Evolutionary conservation across 2,888 invertebrate genomes (phyloP).

Genomic region (Hipparchia sbordonii): DNA sequence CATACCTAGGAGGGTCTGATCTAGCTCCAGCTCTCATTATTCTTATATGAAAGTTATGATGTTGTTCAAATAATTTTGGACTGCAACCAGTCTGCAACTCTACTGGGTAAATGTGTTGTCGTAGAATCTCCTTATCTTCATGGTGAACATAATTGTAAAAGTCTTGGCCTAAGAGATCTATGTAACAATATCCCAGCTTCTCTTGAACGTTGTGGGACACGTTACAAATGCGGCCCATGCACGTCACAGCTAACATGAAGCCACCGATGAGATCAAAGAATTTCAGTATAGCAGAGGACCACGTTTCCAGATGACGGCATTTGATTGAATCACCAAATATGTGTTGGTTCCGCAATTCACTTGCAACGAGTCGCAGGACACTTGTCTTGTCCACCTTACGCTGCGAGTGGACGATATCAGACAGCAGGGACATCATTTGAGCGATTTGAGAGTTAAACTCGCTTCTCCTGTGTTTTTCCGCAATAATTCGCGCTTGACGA

Average conservation of each 20-base stretch:
- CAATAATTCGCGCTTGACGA: conserved; percentile 92
- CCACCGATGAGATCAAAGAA: conserved; percentile 88
- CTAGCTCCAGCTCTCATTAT: conserved; percentile 87
- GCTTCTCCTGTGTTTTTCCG: conserved; percentile 95
- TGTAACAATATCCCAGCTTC: conserved; percentile 92
- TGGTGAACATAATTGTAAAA: conserved; percentile 92
- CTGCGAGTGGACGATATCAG: conserved; percentile 91
- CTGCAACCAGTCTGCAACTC: conserved; percentile 71
- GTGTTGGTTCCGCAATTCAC: conserved; percentile 91
- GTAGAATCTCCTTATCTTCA: conserved; percentile 91
- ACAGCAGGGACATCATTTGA: conserved; percentile 91
- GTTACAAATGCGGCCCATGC: conserved; percentile 92
- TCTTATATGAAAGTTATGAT: conserved; percentile 82
- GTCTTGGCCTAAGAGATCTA: conserved; percentile 95
- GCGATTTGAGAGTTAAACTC: conserved; percentile 93
- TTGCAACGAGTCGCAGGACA: conserved; percentile 92
- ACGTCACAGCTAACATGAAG: conserved; percentile 90
- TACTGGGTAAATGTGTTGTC: conserved; percentile 85
- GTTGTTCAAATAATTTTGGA: conserved; percentile 66
- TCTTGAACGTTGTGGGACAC: conserved; percentile 93
- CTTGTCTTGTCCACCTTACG: conserved; percentile 96
- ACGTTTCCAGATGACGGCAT: conserved; percentile 73
- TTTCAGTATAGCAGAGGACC: conserved; percentile 83
- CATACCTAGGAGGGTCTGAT: conserved; percentile 88
- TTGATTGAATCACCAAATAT: conserved; percentile 82